phyloP scores from a whole-genome alignment of 2,888 invertebrate genomes.

The Cryptocephalus primarius region DNA sequence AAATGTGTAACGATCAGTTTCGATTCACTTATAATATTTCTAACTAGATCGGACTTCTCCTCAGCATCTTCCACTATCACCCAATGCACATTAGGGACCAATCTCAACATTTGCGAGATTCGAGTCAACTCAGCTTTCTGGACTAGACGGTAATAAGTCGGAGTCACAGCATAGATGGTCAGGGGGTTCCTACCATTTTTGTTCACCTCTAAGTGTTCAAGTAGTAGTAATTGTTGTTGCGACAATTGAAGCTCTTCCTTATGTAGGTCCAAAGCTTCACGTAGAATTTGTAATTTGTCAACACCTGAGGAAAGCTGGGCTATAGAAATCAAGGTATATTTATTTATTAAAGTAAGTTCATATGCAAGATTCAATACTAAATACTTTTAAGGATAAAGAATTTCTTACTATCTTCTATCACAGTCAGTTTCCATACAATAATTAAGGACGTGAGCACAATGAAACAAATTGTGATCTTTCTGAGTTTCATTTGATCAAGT shows the following conservation, averaged over 20 bases:
- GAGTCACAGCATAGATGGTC: conserved; percentile 83
- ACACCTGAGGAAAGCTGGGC: conserved; percentile 20
- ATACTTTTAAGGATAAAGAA: neutral
- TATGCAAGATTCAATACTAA: neutral
- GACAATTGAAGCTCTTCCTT: conserved; percentile 29
- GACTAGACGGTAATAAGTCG: conserved; percentile 76
- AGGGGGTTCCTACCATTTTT: conserved; percentile 35
- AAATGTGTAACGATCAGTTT: conserved; percentile 47
- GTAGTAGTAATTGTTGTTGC: conserved; percentile 27
- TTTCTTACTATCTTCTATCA: conserved; percentile 19
- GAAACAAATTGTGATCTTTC: conserved; percentile 21
- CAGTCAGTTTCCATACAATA: conserved; percentile 23
- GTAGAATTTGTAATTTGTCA: conserved; percentile 24
- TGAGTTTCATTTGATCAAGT: conserved; percentile 14
- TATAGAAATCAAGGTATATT: neutral
- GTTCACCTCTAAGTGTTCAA: conserved; percentile 24
- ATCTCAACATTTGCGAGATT: conserved; percentile 74
- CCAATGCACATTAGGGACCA: conserved; percentile 88
- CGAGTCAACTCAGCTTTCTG: conserved; percentile 93
- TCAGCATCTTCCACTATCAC: conserved; percentile 82
- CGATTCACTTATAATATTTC: conserved; percentile 55
- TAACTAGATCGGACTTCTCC: conserved; percentile 59
- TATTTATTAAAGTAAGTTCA: conserved; percentile 1
- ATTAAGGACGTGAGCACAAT: conserved; percentile 21
- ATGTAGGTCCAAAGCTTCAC: conserved; percentile 25